These are phyloP conservation scores for Genyomyrus donnyi DNA, from an alignment of 2,113 vertebrate genomes.

Conservation along the genomic window DNA sequence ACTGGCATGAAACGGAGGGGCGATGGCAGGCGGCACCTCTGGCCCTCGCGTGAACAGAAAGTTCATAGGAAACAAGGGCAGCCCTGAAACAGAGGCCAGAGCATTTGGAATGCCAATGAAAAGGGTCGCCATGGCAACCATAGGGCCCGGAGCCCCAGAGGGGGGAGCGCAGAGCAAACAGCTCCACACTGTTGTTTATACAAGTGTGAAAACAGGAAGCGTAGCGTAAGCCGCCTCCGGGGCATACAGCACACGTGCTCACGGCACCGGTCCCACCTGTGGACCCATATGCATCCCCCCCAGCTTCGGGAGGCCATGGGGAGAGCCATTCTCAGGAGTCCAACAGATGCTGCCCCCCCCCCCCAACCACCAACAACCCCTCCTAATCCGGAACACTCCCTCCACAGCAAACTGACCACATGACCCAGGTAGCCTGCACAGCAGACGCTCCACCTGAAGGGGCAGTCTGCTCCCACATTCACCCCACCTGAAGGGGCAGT, in stretches of 20 bases:
- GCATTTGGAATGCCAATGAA: conserved; percentile 16
- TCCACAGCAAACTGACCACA: neutral
- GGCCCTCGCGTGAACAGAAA: neutral
- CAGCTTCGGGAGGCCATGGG: neutral
- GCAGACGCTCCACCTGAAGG: neutral
- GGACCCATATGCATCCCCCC: neutral
- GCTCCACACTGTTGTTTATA: conserved; percentile 5
- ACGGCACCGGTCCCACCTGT: neutral
- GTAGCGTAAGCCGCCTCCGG: conserved; percentile 3
- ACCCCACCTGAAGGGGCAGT: neutral
- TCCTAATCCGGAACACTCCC: neutral
- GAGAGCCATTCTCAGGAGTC: neutral
- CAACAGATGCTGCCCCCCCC: neutral
- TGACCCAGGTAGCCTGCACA: neutral
- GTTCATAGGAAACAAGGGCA: neutral
- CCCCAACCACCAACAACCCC: neutral
- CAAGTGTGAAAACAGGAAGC: conserved; percentile 19
- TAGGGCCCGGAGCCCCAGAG: neutral
- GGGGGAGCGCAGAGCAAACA: neutral
- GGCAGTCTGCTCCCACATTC: neutral
- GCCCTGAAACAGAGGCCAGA: conserved; percentile 2
- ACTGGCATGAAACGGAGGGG: neutral
- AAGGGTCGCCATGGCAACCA: conserved; percentile 11
- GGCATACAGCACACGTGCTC: neutral
- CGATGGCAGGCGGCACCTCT: neutral